A percentile compares a stretch with the other conserved stretches of the same genome.
These are phyloP conservation scores for Xenentodon cancila DNA, from an alignment of 2,797 vertebrate genomes.

Conservation along the genomic window DNA sequence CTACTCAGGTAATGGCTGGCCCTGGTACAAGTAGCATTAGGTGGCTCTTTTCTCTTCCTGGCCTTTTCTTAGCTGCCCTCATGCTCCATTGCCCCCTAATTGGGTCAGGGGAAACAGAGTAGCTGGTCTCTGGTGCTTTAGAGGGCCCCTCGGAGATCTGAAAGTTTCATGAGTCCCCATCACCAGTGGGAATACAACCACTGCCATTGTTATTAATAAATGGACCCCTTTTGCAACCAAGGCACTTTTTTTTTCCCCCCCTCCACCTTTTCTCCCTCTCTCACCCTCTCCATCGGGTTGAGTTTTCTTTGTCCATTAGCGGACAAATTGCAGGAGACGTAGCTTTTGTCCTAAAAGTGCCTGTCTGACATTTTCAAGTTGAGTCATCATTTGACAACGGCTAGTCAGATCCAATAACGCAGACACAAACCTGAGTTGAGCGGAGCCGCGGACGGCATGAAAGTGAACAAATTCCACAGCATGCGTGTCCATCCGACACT, in stretches of 20 bases:
- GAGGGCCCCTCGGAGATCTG: slow-evolving; percentile 83
- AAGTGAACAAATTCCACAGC: slow-evolving; percentile 49
- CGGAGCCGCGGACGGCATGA: slow-evolving; percentile 33
- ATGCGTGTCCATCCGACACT: slow-evolving; percentile 28
- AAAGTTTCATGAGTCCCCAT: slow-evolving; percentile 86
- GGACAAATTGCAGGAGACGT: slow-evolving; percentile 67
- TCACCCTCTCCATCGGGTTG: slow-evolving; percentile 59
- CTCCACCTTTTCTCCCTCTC: slow-evolving; percentile 54
- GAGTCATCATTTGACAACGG: slow-evolving; percentile 37
- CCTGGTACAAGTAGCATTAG: slow-evolving; percentile 64
- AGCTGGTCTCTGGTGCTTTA: slow-evolving; percentile 82
- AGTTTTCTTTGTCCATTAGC: slow-evolving; percentile 72
- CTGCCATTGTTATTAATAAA: slow-evolving; percentile 87
- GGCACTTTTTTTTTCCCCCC: slow-evolving; percentile 71
- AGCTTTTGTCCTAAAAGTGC: slow-evolving; percentile 53
- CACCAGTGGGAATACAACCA: slow-evolving; percentile 82
- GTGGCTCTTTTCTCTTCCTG: slow-evolving; percentile 66
- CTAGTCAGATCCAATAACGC: slow-evolving; percentile 15
- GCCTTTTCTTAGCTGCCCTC: slow-evolving; percentile 71
- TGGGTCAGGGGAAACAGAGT: slow-evolving; percentile 85
- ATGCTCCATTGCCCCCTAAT: slow-evolving; percentile 81
- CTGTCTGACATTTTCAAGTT: slow-evolving; percentile 52
- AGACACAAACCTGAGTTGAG: slow-evolving; percentile 20
- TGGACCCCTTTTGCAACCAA: slow-evolving; percentile 82
- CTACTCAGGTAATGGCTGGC: slow-evolving; percentile 66